Evolutionary conservation across 2,113 vertebrate genomes (phyloP).

Genomic region (Spermophilus dauricus): DNA sequence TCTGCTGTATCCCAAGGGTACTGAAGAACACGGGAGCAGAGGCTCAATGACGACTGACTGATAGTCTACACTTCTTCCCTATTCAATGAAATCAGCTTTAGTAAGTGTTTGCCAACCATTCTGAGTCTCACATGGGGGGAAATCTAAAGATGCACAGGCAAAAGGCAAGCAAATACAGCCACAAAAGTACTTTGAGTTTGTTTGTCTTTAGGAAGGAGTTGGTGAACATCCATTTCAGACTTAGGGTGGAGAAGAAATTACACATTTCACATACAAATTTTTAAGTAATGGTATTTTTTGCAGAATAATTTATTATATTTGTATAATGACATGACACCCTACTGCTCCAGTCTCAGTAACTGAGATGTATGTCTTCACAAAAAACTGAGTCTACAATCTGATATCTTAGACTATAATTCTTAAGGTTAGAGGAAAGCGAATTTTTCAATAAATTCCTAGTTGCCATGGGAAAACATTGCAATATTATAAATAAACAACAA

Average conservation of each 20-base stretch:
- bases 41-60: background rate
- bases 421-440: slow-evolving; percentile 30
- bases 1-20: background rate
- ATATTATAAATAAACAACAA: slow-evolving; percentile 73
- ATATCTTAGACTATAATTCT: slow-evolving; percentile 48
- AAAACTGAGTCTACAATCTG: slow-evolving; percentile 31
- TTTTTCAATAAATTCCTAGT: slow-evolving; percentile 55
- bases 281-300: background rate
- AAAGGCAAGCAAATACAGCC: background rate
- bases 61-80: background rate
- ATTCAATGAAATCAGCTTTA: background rate
- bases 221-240: background rate
- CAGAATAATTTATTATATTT: background rate
- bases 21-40: background rate
- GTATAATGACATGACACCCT: background rate
- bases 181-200: background rate
- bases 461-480: slow-evolving; percentile 61
- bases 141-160: background rate
- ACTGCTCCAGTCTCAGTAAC: background rate
- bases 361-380: background rate
- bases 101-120: background rate
- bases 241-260: background rate
- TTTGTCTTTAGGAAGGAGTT: background rate
- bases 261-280: background rate
- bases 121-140: background rate